Base-by-base conservation (phyloP, 1,140 invertebrate genomes). In the Trichonephila clavata region DNA sequence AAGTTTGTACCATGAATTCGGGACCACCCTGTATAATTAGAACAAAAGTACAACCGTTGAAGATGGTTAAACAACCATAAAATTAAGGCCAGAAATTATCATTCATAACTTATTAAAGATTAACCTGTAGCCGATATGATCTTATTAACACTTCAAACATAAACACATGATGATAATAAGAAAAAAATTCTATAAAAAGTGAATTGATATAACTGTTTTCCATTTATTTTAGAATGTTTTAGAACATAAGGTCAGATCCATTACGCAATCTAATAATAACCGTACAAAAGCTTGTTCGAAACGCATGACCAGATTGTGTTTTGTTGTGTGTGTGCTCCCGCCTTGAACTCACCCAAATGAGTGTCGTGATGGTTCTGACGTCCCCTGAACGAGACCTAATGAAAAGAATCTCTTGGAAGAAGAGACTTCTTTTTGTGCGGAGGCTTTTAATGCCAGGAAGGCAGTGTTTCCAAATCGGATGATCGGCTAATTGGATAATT, bases 381-480 rank as follows among this genome's bases (percentile, higher is more conserved):
- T 20, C 16, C 50, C 14, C 57, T 20, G 71, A 0, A 77, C 14
- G 71, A 77, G 32, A 16, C 4, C 32, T 84, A 50, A 57, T 84
- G 83, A 84, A 84, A 84, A 59, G 83, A 50, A 84, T 84, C 57
- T n/a, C n/a, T 84, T 84, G 43, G 27, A 39, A 32, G 27, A 27
- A n/a, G 10, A 50, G 57, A 60, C 83, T 59, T 84, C 83, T 50
- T 84, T 59, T 59, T 57, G 43, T 18, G 83, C 21, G 21, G 83
- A 21, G 2, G 3, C 83, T 59, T 84, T 84, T 84, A 84, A 84
- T 84, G 83, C 83, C 16, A 21, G 83, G 1, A 18, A 84, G 18
- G 43, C 57, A 84, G 71, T 84, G 43, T 50, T 84, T 84, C n/a
- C 83, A 84, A 84, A 84, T 59, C 57, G 83, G 50, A 27, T 32